Evolutionary conservation across 2,888 invertebrate species (phyloP), one percentile per base, ranked within the genome.

Genomic region (Laothoe populi): DNA sequence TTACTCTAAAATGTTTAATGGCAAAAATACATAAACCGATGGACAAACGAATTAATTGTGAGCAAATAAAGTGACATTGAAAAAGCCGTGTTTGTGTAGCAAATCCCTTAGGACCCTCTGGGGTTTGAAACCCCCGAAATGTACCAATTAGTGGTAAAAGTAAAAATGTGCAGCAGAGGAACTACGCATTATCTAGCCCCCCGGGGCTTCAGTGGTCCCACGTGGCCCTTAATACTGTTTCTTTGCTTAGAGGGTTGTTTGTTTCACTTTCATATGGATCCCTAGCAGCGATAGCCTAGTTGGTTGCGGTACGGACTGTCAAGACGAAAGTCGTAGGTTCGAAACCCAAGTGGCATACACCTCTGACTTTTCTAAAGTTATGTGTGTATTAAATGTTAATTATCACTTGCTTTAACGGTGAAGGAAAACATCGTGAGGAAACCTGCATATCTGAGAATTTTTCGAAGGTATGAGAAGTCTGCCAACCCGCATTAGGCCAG

Each of bases 131-230:
- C 83, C 85, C 86, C 83, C 86, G 68, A 85, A 88, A 87, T 87
- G 90, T 87, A 85, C 90, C 91, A 91, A 92, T 92, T 92, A 92
- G 91, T 86, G 90, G 92, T 81, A 83, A 78, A 90, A 90, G 86
- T 90, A 92, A 90, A 88, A 90, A 88, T 89, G 86, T 87, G 89
- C 89, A 87, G 81, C 83, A 82, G 84, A 87, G 88, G 90, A 90
- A 92, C 90, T 85, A 85, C 85, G 82, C 87, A 83, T 86, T 87
- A 89, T 81, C 81, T 75, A 70, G 75, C 84, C 85, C 82, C 79
- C 70, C 71, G 82, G 85, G 86, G 76, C 68, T 69, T 67, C 70
- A 61, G 62, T 53, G 64, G 83, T 88, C 92, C 88, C 91, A 89
- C 80, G 86, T 90, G 91, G 83, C 70, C 72, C 80, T 82, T 90